These are phyloP conservation scores for Myotis planiceps DNA, from an alignment of 2,797 vertebrate species.

Conservation along the genomic window DNA sequence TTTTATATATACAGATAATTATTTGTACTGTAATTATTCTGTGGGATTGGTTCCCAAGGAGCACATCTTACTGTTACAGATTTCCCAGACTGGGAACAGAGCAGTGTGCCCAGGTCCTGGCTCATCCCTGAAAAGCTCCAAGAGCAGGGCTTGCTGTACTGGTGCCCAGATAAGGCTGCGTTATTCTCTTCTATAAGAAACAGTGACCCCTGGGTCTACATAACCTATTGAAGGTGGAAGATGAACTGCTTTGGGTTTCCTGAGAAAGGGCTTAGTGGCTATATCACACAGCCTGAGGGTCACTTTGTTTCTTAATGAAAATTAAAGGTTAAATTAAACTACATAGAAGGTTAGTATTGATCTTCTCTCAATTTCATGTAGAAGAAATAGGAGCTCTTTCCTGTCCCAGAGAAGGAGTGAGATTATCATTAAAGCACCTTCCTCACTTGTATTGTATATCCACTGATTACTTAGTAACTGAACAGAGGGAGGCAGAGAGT, in stretches of 20 bases:
- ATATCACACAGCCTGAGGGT: neutral
- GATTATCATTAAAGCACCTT: neutral
- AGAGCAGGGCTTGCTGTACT: neutral
- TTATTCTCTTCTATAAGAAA: neutral
- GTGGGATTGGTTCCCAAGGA: neutral
- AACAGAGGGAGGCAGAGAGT: neutral
- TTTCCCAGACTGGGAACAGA: neutral
- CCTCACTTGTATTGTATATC: neutral
- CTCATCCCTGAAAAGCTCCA: neutral
- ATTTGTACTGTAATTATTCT: neutral
- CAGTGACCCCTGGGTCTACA: neutral
- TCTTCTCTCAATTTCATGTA: constrained; percentile 15
- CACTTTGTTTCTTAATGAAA: neutral
- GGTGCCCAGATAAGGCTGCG: neutral
- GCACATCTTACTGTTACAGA: neutral
- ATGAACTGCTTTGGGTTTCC: neutral
- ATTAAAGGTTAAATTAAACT: neutral
- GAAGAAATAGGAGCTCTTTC: neutral
- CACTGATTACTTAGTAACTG: neutral
- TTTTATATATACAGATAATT: neutral
- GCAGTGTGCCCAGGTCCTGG: neutral
- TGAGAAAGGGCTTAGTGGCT: neutral
- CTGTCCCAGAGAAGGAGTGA: neutral
- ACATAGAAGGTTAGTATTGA: neutral
- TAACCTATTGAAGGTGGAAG: neutral